Conservation (phyloP, 2,797 vertebrate genomes). For the Cyprinodon diabolis region DNA sequence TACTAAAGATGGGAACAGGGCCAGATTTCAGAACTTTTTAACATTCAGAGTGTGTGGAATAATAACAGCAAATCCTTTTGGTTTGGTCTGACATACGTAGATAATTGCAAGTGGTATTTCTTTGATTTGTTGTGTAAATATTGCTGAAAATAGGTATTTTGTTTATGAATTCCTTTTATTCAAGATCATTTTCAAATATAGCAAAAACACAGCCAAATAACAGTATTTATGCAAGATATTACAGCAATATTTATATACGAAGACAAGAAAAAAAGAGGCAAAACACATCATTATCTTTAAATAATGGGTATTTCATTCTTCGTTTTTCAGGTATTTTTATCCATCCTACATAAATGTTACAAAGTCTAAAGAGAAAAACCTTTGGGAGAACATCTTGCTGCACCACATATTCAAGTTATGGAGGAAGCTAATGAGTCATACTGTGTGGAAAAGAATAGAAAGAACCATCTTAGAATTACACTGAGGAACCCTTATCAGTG, state of each 20-base stretch:
- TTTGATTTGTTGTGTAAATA: not conserved
- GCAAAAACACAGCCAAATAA: not conserved
- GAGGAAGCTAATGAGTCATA: too few species aligned
- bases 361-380: not conserved
- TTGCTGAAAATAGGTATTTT: not conserved
- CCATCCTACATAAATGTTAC: not conserved
- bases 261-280: not conserved
- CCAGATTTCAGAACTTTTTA: not conserved
- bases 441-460: too few species aligned
- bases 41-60: not conserved
- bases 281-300: not conserved
- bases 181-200: not conserved
- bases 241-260: not conserved
- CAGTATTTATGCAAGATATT: not conserved
- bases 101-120: not conserved
- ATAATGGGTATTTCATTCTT: not conserved
- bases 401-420: not conserved
- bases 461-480: not conserved
- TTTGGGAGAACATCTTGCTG: not conserved
- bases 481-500: not conserved
- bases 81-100: not conserved
- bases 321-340: not conserved
- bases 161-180: not conserved
- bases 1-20: not conserved
- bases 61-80: not conserved